Conservation (phyloP, 2,797 vertebrate species). For the Cephalopachus bancanus region DNA sequence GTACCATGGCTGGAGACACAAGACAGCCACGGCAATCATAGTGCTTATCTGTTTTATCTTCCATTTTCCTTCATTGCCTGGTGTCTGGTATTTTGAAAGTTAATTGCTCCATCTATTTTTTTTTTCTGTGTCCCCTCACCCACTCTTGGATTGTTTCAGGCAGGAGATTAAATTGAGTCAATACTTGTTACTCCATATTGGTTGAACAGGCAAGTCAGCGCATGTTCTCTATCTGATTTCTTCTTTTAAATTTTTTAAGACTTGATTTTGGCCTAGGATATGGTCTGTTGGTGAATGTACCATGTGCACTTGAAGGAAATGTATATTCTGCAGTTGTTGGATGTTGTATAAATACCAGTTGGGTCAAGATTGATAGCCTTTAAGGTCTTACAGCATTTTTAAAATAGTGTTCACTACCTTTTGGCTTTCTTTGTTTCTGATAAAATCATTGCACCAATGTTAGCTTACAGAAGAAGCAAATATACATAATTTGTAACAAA, state of each 20-base stretch:
- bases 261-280: neutral
- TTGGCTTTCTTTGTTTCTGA: neutral
- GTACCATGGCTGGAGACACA: neutral
- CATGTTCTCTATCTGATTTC: neutral
- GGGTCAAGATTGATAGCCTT: neutral
- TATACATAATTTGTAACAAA: neutral
- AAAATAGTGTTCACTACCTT: neutral
- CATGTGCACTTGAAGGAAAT: neutral
- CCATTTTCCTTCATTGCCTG: neutral
- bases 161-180: neutral
- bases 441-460: neutral
- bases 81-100: neutral
- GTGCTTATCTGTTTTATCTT: neutral
- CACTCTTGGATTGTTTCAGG: neutral
- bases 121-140: neutral
- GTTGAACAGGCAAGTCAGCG: neutral
- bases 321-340: neutral
- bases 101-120: neutral
- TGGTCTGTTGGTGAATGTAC: neutral
- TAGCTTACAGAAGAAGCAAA: neutral
- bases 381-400: neutral
- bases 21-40: neutral
- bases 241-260: neutral
- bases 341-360: neutral
- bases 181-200: neutral